Base-by-base conservation (phyloP, 2,888 invertebrate species). In the Lomographa bimaculata region DNA sequence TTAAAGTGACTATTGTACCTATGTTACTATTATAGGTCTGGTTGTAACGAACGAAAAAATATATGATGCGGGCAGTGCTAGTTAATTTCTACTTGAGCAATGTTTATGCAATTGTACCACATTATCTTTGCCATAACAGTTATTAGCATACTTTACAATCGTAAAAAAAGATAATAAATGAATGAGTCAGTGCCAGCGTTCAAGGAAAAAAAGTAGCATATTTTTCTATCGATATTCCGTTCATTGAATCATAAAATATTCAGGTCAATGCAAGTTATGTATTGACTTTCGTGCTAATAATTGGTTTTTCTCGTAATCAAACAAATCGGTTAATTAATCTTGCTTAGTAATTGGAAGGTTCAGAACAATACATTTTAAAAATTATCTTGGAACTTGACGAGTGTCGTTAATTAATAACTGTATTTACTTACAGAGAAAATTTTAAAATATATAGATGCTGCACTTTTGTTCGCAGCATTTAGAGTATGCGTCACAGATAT, bases 261-360 rank as follows among this genome's bases (percentile, higher is more conserved):
- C 37, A 63, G 62, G 61, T 58, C 54, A 50, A 46, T 47, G 49
- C 43, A 45, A 50, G 26, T 29, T 39, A 34, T 24, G 38, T 36
- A 32, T 47, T 21, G 29, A 12, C 20, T 40, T 46, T 58, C 64
- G 66, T 65, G 64, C 64, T 9, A 23, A 45, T 63, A 65, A 64
- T 63, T 40, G 50, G 17, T 41, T 33, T 24, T 38, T 23, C 37
- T 32, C 45, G 23, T 10, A 40, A 39, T 45, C 35, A 24, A 33
- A 10, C 14, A 11, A 23, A 12, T 30, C 12, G 4, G 21, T 17
- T 33, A 8, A 39, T 33, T 32, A 16, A 32, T 7, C 11, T 24
- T 18, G 2, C 6, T 8, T 24, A 12, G 7, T 17, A 9, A 24
- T 5, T 38, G 10, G 9, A 19, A n/a, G n/a, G n/a, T n/a, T n/a